These are phyloP conservation scores for Abrostola tripartita DNA, from an alignment of 2,888 invertebrate species.

Conservation along the genomic window DNA sequence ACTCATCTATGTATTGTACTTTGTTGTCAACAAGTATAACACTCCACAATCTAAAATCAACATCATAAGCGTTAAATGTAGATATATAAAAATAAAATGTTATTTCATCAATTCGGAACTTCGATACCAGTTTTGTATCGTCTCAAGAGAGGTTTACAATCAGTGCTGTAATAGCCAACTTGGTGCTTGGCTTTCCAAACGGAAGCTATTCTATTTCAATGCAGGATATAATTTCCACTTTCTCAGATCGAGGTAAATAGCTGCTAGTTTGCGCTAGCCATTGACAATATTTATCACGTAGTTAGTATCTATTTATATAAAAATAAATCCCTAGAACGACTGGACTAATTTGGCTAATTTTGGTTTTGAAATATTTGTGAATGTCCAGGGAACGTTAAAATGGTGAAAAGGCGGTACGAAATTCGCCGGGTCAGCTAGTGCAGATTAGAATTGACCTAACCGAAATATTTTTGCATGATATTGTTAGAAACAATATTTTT, in stretches of 20 bases:
- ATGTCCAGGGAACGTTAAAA: too few species aligned
- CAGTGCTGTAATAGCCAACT: slow-evolving; percentile 35
- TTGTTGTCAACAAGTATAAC: neutral
- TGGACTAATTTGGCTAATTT: neutral
- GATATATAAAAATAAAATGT: neutral
- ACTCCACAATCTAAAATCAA: neutral
- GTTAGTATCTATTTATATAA: neutral
- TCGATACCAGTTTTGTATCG: neutral
- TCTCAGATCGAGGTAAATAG: slow-evolving; percentile 7
- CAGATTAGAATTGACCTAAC: too few species aligned
- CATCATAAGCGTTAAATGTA: neutral
- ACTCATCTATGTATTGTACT: neutral
- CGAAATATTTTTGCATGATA: too few species aligned
- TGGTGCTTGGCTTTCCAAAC: slow-evolving; percentile 11
- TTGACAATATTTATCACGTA: slow-evolving; percentile 7
- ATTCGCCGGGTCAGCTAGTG: too few species aligned
- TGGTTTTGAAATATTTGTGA: too few species aligned
- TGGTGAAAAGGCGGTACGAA: too few species aligned
- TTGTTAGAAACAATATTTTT: too few species aligned
- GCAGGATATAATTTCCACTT: slow-evolving; percentile 21
- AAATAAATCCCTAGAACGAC: neutral
- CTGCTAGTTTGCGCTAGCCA: slow-evolving; percentile 10
- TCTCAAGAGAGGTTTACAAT: slow-evolving; percentile 23
- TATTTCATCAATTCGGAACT: neutral
- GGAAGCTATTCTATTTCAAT: slow-evolving; percentile 32